Evolutionary conservation across 2,113 vertebrate species (phyloP), one percentile per base, ranked within the genome.

Genomic region (Chaetodon auriga): DNA sequence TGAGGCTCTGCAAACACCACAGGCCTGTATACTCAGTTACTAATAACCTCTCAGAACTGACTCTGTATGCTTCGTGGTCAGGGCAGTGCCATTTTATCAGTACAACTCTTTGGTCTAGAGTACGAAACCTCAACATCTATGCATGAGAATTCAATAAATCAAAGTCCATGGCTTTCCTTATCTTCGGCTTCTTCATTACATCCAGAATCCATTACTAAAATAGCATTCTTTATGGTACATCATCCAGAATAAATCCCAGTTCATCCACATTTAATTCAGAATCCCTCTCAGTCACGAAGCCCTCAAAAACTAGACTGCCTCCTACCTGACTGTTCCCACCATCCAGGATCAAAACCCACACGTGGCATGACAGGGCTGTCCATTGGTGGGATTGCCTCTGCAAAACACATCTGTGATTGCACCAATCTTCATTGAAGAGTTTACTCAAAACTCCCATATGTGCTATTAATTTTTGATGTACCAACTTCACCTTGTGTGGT

Each of bases 271-370:
- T 68, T 43, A 60, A 54, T 72, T 76, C 46, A 78, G 51, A 61
- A 57, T 70, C 49, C 55, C 54, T 68, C 72, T 76, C 71, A 51
- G 16, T 57, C 48, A 62, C 71, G 64, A 51, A 75, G 30, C 30
- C 30, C 30, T 30, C 30, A 30, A 30, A 30, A 30, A 1, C 30
- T 30, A 30, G 30, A 30, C 30, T 30, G 30, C 30, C 30, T 30
- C 30, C 30, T 30, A 30, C 30, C 30, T 30, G 30, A 30, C 30
- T 30, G 30, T 30, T 3, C 3, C 30, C 30, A 30, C 30, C 30
- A 30, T 30, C 30, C 30, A 30, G 30, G 30, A 30, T 3, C 30
- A 30, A 30, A 30, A 30, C 30, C 30, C 30, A 30, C 30, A 30
- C 30, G 2, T 30, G 30, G 30, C 2, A 30, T 30, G 30, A 30